These are phyloP conservation scores for Empis stercorea DNA, from an alignment of 2,888 invertebrate species.

Conservation along the genomic window DNA sequence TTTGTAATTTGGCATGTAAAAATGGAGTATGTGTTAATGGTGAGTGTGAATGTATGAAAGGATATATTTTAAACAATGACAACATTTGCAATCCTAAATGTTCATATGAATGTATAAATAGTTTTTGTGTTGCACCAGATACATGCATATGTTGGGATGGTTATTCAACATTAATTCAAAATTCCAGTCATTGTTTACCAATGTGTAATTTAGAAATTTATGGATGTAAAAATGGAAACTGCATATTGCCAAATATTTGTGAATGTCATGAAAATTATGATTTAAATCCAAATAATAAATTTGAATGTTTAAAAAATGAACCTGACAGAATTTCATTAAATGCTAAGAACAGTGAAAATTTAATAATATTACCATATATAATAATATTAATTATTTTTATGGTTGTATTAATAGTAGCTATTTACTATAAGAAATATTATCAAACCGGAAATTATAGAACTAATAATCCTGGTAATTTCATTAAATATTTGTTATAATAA, in stretches of 20 bases:
- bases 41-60: constrained; percentile 30
- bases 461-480: no score
- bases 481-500: no score
- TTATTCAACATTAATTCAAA: constrained; percentile 2
- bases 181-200: constrained; percentile 3
- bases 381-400: no score
- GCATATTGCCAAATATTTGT: constrained; percentile 8
- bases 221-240: constrained; percentile 21
- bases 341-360: no score
- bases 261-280: constrained; percentile 10
- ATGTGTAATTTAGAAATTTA: constrained; percentile 14
- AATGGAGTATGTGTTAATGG: not conserved
- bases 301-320: not conserved
- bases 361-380: no score
- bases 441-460: no score
- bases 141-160: constrained; percentile 39
- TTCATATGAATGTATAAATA: not conserved
- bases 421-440: no score
- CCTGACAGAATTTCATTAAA: no score
- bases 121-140: constrained; percentile 43
- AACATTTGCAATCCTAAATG: not conserved
- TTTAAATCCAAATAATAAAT: not conserved
- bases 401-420: no score
- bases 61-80: constrained; percentile 12
- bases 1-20: not conserved